Base-by-base conservation (phyloP, 2,888 invertebrate genomes). In the Drosophila phalerata region DNA sequence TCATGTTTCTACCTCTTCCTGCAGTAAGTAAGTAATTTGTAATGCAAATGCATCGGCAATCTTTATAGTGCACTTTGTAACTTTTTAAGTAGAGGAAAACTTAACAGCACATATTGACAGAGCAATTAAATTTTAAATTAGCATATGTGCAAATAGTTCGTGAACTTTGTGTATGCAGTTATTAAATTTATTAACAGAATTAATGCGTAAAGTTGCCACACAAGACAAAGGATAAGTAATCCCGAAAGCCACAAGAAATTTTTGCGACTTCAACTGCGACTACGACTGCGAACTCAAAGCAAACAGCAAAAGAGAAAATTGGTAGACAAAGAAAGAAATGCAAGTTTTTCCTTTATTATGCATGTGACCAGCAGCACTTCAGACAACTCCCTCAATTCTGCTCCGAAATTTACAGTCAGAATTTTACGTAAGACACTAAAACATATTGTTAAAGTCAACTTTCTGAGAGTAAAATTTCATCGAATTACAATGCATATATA, bases 181-280 rank as follows among this genome's bases (percentile, higher is more conserved):
- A 85, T 86, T 86, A 88, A 88, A 86, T 83, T 83, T 85, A 85
- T 85, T 85, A 85, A 85, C 89, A 75, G 73, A 86, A 88, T 88
- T 88, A 85, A 85, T 88, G 84, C 72, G 66, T 63, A 78, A 85
- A 85, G 72, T 85, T 84, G 61, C 15, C 64, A 9, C 22, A 37
- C 45, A 73, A 72, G 71, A 71, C 70, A 73, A 75, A 77, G 69
- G 61, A 64, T 53, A 71, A 71, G 42, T 34, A 48, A 64, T 48
- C 30, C 30, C 56, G 45, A 40, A 48, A 40, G 40, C 69, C 73
- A 49, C 69, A 77, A 52, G 65, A 86, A 70, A 62, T 71, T 86
- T 53, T 15, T n/a, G 38, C 3, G 19, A 47, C 56, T 57, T 37
- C 56, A 45, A 57, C 53, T 55, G 43, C 25, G 22, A 62, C 53